Evolutionary conservation across 2,888 invertebrate species (phyloP), one percentile per base, ranked within the genome.

Genomic region (Acrocyrtus sp.): DNA sequence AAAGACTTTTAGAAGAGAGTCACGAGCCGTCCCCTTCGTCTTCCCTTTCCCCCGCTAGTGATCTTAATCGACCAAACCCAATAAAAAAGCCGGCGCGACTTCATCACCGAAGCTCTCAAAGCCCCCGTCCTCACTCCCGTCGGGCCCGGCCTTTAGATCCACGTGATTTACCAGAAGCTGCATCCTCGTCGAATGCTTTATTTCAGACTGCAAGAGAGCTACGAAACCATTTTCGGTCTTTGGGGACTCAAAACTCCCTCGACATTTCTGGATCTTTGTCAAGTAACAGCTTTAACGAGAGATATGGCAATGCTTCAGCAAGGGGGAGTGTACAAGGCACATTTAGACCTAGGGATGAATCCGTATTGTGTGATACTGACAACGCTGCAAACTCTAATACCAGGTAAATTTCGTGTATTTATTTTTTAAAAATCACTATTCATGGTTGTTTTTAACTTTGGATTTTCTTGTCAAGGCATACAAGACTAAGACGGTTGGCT

Each of bases 1-100:
- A 80, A 63, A 63, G 80, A 58, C 70, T 81, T 21, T 63, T 81
- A 15, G 81, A 81, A 68, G 81, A 81, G 63, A 79, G 77, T 62
- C 81, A 80, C 26, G 80, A 81, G 54, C 76, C 74, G 3, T 78
- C 78, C 0, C 78, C 81, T 6, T 75, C 78, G 1, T 76, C 78
- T n/a, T 67, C 75, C 0, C 47, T 54, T 4, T 76, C 76, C 3
- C 29, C 68, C n/a, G 66, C 50, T 17, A 70, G 70, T 34, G 62
- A 54, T 48, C 22, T 63, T 22, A 51, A 27, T 74, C 56, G 62
- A 21, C 63, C 65, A 19, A 66, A 72, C 22, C 72, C 58, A 5
- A 57, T 68, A 5, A 60, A 61, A 24, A 68, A 61, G n/a, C 60
- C 66, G 0, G 60, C 63, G 0, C n/a, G 72, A n/a, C 15, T 72